phyloP scores from a whole-genome alignment of 2,888 invertebrate genomes.

The Melanotus villosus region DNA sequence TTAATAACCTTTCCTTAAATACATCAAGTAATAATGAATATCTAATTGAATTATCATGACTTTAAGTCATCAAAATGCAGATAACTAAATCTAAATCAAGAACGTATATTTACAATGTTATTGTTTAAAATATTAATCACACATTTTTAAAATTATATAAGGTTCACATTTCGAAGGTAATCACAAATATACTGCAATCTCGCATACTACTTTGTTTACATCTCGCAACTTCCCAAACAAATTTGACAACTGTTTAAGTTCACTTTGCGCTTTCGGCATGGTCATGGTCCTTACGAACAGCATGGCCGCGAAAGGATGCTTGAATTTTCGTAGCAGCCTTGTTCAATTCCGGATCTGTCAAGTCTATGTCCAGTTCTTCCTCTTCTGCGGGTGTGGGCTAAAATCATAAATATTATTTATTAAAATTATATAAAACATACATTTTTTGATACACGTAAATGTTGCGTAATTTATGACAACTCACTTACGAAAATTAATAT shows the following conservation, averaged over 20 bases:
- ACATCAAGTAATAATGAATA: no score
- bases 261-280: conserved; percentile 18
- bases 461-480: no score
- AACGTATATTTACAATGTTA: conserved; percentile 1
- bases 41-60: no score
- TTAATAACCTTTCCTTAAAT: no score
- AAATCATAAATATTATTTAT: neutral
- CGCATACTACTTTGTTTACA: conserved; percentile 3
- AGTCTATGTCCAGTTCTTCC: conserved; percentile 88
- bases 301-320: conserved; percentile 92
- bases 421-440: no score
- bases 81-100: neutral
- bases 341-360: conserved; percentile 88
- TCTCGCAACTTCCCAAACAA: neutral
- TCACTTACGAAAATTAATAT: no score
- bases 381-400: conserved; percentile 39
- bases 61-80: no score
- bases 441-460: no score
- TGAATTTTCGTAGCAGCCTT: conserved; percentile 94
- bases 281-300: conserved; percentile 84
- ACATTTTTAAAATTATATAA: conserved; percentile 1
- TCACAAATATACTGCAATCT: conserved; percentile 4
- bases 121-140: neutral
- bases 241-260: neutral
- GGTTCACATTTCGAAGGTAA: conserved; percentile 10